A percentile compares a stretch with the other conserved stretches of the same genome.
Conservation (phyloP, 2,113 vertebrate species). For the Oxyura jamaicensis region DNA sequence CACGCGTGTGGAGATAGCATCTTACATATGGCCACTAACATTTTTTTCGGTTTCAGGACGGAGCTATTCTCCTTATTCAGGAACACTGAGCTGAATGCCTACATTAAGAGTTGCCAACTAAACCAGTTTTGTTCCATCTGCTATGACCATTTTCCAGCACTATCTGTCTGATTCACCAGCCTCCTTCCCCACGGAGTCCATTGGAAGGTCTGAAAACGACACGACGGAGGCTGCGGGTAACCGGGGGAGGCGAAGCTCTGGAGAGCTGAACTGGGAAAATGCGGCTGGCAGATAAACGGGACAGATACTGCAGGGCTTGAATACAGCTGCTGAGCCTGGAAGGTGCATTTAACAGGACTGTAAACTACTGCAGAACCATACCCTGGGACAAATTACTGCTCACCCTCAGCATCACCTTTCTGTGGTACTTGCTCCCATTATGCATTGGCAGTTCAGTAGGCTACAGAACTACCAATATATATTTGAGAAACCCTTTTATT, state of each 20-base stretch:
- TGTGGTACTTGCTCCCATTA: not conserved
- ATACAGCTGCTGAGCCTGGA: not conserved
- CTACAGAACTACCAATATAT: not conserved
- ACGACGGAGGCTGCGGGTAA: not conserved
- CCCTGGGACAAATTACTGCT: conserved; percentile 30
- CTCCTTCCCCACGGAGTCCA: not conserved
- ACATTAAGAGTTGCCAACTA: conserved; percentile 28
- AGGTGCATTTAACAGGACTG: conserved; percentile 10
- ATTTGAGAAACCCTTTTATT: not conserved
- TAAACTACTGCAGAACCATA: not conserved
- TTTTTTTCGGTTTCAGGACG: conserved; percentile 30
- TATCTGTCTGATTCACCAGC: conserved; percentile 37
- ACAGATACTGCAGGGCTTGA: not conserved
- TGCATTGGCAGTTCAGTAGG: not conserved
- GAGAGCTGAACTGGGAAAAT: not conserved
- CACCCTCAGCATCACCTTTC: conserved; percentile 37
- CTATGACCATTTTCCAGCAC: conserved; percentile 45
- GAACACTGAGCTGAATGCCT: not conserved
- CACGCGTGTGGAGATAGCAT: not conserved
- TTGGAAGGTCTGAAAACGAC: not conserved
- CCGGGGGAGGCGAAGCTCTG: not conserved
- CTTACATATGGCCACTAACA: not conserved
- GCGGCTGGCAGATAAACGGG: not conserved
- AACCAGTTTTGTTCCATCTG: conserved; percentile 38
- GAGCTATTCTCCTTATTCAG: conserved; percentile 21